Base-by-base conservation (phyloP, 2,113 vertebrate species). In the Stercorarius parasiticus region DNA sequence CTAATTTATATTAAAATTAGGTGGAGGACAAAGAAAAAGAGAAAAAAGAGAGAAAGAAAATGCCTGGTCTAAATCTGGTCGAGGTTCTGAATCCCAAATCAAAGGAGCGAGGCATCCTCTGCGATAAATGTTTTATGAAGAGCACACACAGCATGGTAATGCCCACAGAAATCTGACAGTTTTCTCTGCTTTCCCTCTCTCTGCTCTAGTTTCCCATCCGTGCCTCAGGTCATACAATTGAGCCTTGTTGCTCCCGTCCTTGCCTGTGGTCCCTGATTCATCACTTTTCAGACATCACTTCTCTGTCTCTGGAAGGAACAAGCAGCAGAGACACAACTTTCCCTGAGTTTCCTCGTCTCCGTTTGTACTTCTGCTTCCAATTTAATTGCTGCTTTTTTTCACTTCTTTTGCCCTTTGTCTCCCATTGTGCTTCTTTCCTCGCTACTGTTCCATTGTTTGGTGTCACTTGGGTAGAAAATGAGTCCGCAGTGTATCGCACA, bases 231-330 rank as follows among this genome's bases (percentile, higher is more conserved):
- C 94, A 95, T 71, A 94, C 85, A 84, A 45, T 92, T 74, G 88
- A 94, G 91, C 77, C 90, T 80, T 90, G 88, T 94, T 95, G 93
- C 95, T 96, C 81, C 95, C 89, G 84, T 95, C 95, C 93, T 92
- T 95, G 95, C 92, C 96, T 94, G 88, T 91, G 94, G 92, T 90
- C 94, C 95, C 95, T 96, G 94, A 97, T 94, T 94, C 96, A 95
- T 94, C 94, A 96, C 81, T 96, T 97, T 95, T 80, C 86, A 93
- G 86, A 85, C 91, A 90, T 67, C 70, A 29, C 70, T 93, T 92
- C 0, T 2, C 82, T 49, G 10, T 71, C 83, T 61, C 94, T 95
- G 73, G 91, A 77, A 91, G 95, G 52, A 96, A 36, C 66, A 66
- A 77, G 34, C 30, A 74, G 69, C 50, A 82, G 77, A 94, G 65